Conservation (phyloP, 2,797 vertebrate species). For the Steatocranus sp. region DNA sequence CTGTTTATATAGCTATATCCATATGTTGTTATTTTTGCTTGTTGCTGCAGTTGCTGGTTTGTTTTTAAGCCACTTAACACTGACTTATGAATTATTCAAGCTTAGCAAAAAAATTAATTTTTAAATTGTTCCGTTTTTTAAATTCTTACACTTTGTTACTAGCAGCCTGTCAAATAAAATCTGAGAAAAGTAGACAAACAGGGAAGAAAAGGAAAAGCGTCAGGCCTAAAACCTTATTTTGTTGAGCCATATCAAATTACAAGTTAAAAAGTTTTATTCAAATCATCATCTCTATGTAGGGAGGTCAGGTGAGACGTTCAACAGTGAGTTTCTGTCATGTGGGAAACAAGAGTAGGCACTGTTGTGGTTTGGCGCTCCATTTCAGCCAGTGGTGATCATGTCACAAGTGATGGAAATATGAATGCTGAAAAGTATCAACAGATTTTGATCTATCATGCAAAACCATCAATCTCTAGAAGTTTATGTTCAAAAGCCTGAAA, state of each 20-base stretch:
- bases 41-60: background rate
- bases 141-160: background rate
- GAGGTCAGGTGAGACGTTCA: background rate
- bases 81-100: background rate
- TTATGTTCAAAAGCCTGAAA: background rate
- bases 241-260: background rate
- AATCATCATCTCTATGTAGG: background rate
- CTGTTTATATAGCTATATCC: background rate
- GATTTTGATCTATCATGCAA: background rate
- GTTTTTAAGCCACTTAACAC: background rate
- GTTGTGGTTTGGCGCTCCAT: background rate
- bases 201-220: background rate
- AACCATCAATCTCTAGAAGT: background rate
- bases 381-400: background rate
- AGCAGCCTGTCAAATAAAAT: too few species aligned
- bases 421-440: background rate
- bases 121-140: background rate
- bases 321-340: background rate
- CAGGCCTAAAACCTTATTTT: background rate
- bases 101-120: rapidly evolving
- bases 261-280: background rate
- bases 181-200: background rate
- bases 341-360: background rate
- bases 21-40: background rate
- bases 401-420: background rate